Evolutionary conservation across 2,797 vertebrate species (phyloP).

Genomic region (Silurus aristotelis): DNA sequence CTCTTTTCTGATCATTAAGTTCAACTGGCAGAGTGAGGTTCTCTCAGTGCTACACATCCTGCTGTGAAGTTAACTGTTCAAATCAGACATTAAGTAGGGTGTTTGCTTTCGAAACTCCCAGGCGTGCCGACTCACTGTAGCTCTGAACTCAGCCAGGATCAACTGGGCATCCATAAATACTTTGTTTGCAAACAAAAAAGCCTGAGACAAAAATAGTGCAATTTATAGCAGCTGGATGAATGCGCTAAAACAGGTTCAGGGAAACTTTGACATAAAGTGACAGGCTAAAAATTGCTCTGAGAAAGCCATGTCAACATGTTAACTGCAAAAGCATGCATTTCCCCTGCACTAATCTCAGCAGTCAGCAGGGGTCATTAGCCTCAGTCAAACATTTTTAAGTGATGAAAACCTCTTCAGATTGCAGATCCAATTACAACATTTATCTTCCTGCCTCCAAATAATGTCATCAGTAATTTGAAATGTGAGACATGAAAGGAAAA

Average conservation of each 20-base stretch:
- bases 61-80: conserved; percentile 39
- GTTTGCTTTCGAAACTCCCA: conserved; percentile 33
- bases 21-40: conserved; percentile 3
- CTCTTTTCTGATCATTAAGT: conserved; percentile 24
- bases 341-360: conserved; percentile 51
- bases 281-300: conserved; percentile 22
- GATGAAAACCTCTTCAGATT: conserved; percentile 45
- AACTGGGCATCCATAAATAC: neutral
- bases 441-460: conserved; percentile 33
- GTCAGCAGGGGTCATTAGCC: conserved; percentile 58
- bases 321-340: conserved; percentile 40
- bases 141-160: neutral
- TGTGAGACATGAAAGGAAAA: conserved; percentile 17
- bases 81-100: conserved; percentile 33
- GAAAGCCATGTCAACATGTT: conserved; percentile 40
- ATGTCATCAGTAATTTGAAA: conserved; percentile 29
- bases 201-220: neutral
- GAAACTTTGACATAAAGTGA: neutral
- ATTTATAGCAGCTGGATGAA: conserved; percentile 5
- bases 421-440: conserved; percentile 35
- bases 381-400: conserved; percentile 42
- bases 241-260: neutral
- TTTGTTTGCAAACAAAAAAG: neutral
- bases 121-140: neutral
- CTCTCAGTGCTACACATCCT: conserved; percentile 10